Evolutionary conservation across 2,113 vertebrate species (phyloP).

Genomic region (Paramisgurnus dabryanus): DNA sequence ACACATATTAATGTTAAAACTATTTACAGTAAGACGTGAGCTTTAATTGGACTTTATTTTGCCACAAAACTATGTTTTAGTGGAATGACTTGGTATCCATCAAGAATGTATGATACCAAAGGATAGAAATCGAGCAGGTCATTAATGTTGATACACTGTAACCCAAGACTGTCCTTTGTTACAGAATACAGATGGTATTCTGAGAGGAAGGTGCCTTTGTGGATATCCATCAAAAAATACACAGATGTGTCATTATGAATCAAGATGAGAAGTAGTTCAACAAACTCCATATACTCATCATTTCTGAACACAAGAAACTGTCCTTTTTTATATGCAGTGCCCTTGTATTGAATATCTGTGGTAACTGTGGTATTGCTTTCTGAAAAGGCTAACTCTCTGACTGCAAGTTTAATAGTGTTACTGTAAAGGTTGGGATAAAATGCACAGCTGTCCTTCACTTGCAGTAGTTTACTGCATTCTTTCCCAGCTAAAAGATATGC

Average conservation of each 20-base stretch:
- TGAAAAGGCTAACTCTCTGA: neutral
- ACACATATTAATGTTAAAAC: neutral
- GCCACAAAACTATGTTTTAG: slow-evolving; percentile 2
- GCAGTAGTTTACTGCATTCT: slow-evolving; percentile 46
- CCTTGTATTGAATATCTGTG: neutral
- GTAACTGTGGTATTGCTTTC: neutral
- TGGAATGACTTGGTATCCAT: slow-evolving; percentile 15
- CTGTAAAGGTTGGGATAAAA: neutral
- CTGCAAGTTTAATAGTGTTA: neutral
- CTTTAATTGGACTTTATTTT: slow-evolving; percentile 8
- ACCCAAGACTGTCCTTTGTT: slow-evolving; percentile 8
- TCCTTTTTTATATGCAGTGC: neutral
- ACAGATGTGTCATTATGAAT: slow-evolving; percentile 37
- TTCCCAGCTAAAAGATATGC: slow-evolving; percentile 54
- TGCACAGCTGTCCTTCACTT: slow-evolving; percentile 43
- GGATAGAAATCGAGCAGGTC: neutral
- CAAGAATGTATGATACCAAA: slow-evolving; percentile 16
- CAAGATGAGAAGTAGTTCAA: slow-evolving; percentile 40
- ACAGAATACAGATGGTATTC: slow-evolving; percentile 5
- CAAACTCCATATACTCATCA: slow-evolving; percentile 10
- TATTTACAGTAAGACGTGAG: slow-evolving; percentile 5
- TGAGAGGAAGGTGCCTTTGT: slow-evolving; percentile 25
- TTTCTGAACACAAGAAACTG: slow-evolving; percentile 1
- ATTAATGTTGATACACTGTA: slow-evolving; percentile 15
- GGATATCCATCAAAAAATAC: slow-evolving; percentile 35